Evolutionary conservation across 2,113 vertebrate genomes (phyloP), one percentile per base, ranked within the genome.

Genomic region (Ginglymostoma cirratum): DNA sequence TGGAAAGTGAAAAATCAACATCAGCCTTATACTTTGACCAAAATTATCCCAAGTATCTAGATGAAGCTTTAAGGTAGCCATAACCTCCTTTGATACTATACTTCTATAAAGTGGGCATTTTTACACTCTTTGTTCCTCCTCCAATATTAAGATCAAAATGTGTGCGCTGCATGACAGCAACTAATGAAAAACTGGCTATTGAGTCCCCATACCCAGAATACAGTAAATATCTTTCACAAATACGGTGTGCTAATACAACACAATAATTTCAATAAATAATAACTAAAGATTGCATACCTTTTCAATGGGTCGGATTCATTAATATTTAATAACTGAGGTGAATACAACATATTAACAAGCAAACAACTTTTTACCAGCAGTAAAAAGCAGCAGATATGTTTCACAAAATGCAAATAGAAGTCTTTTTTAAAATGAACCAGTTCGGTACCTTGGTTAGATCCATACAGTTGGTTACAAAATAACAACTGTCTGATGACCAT

Each of bases 401-500:
- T 5, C 34, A 42, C 78, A 83, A n/a, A 72, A 27, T 69, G 5
- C 48, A 52, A 27, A 70, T 38, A 95, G 72, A 42, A 78, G 30
- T 34, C 23, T 70, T 72, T 96, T 55, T 45, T 96, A 19, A 23
- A 69, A 65, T 78, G 95, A 95, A 70, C 85, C 94, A 95, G 45
- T 72, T 55, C 61, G 83, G 70, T 95, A 70, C 76, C 48, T 96
- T 85, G 94, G 96, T 96, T 96, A 12, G 5, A 78, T 61, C 14
- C 55, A 19, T 21, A 86, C 96, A 96, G 55, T 96, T 70, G 96
- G 38, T 96, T 93, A 89, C 61, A 14, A 89, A 96, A 95, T 92
- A 96, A 96, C 52, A 96, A 80, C 95, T 61, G 96, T 96, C 96
- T 96, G 96, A 96, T 96, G 96, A 90, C 96, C 38, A 96, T 96